These are phyloP conservation scores for Dioctria rufipes DNA, from an alignment of 2,888 invertebrate species.

Conservation along the genomic window DNA sequence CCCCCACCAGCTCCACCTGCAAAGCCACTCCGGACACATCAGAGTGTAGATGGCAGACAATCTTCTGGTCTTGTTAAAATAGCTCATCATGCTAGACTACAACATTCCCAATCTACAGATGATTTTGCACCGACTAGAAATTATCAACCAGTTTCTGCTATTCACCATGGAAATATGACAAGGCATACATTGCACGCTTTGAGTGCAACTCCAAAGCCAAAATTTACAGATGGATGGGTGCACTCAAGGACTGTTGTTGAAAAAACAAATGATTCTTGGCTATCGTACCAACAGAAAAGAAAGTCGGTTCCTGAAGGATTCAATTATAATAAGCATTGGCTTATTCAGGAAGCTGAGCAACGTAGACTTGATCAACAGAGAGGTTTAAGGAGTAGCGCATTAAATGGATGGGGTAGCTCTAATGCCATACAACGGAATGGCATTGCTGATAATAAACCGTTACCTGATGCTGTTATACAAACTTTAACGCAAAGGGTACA, in stretches of 20 bases:
- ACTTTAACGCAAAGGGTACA: slow-evolving; percentile 81
- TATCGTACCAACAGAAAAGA: slow-evolving; percentile 81
- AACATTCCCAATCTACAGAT: slow-evolving; percentile 73
- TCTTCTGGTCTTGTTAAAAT: slow-evolving; percentile 65
- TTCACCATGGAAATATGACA: slow-evolving; percentile 76
- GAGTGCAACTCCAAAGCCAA: slow-evolving; percentile 84
- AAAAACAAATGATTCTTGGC: slow-evolving; percentile 66
- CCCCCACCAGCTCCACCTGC: slow-evolving; percentile 75
- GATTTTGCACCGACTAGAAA: slow-evolving; percentile 73
- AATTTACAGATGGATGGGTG: slow-evolving; percentile 75
- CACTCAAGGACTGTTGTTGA: slow-evolving; percentile 65
- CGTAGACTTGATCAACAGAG: slow-evolving; percentile 80
- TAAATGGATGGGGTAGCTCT: slow-evolving; percentile 28
- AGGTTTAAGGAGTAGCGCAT: slow-evolving; percentile 51
- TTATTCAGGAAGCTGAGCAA: slow-evolving; percentile 94
- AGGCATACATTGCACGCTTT: slow-evolving; percentile 79
- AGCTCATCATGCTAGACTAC: slow-evolving; percentile 59
- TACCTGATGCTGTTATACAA: slow-evolving; percentile 81
- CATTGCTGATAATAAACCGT: slow-evolving; percentile 75
- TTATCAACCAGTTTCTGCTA: slow-evolving; percentile 68
- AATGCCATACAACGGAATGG: slow-evolving; percentile 70
- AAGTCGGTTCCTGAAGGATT: slow-evolving; percentile 76
- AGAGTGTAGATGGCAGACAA: slow-evolving; percentile 44
- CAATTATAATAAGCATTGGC: slow-evolving; percentile 89
- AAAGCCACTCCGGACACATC: slow-evolving; percentile 72